Evolutionary conservation across 2,113 vertebrate genomes (phyloP), one percentile per base, ranked within the genome.

Genomic region (Azemiops feae): DNA sequence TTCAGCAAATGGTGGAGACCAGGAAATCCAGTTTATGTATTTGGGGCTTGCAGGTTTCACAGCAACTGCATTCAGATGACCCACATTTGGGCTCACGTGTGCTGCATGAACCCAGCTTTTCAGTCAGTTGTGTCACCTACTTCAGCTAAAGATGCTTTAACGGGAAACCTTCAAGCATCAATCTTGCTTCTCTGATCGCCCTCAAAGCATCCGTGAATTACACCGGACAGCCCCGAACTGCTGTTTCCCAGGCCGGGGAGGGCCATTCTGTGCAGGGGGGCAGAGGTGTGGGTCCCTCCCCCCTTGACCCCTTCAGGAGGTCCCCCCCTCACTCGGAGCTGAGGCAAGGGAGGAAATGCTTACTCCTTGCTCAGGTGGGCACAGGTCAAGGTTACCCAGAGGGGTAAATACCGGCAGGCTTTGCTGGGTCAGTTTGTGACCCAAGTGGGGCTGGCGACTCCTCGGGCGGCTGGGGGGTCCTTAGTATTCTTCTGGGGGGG

Each of bases 261-360:
- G 1, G 69, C 64, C 16, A 0, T 16, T 69, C 30, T 69, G 14
- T 0, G 2, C 5, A 2, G 12, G 12, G 5, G 16, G n/a, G 2
- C 2, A 7, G n/a, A 34, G 30, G 30, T 16, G 12, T n/a, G 27
- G 64, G n/a, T 18, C 5, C 14, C 47, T 10, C 4, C 64, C 64
- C 64, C 30, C n/a, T 34, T n/a, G 1, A 2, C 5, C 30, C n/a
- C 64, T 74, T 74, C 4, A 1, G 64, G n/a, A 69, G n/a, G 14
- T 74, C n/a, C 14, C 16, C 23, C 60, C 4, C 60, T n/a, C 11
- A n/a, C 30, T n/a, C 12, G 9, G 34, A 1, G 0, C n/a, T 81
- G n/a, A 20, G 69, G 16, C 34, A 20, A 8, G 16, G 27, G 5
- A 23, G 45, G 5, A 14, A 47, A 18, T 5, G 43, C 11, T 50